Evolutionary conservation across 23 tunicate genomes (phyloP).

Genomic region (Oikopleura albicans): DNA sequence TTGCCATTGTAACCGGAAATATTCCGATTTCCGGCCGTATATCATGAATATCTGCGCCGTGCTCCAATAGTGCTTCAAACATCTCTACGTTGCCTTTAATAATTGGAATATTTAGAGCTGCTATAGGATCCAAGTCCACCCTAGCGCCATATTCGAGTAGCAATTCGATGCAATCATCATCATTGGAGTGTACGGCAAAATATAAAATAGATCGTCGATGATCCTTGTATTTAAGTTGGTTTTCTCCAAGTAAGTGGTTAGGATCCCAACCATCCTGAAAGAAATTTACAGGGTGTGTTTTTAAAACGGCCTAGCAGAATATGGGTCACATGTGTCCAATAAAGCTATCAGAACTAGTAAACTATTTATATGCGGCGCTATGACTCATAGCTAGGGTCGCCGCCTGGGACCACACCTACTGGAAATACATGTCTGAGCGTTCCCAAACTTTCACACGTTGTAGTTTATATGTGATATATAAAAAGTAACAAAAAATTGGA

Average conservation of each 20-base stretch:
- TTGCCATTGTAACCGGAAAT: background rate
- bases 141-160: background rate
- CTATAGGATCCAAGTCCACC: constrained; percentile 2
- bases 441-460: too few species aligned
- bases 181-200: background rate
- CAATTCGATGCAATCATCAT: background rate
- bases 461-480: too few species aligned
- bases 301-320: too few species aligned
- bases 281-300: too few species aligned
- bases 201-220: background rate
- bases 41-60: constrained; percentile 1
- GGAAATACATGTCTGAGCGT: too few species aligned
- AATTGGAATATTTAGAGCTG: background rate
- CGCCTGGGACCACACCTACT: too few species aligned
- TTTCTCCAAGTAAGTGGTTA: background rate
- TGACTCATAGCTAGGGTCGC: too few species aligned
- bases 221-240: background rate
- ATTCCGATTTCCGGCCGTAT: background rate
- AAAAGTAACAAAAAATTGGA: too few species aligned
- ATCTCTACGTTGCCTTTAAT: background rate
- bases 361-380: too few species aligned
- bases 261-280: constrained; percentile 9
- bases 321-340: too few species aligned
- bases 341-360: too few species aligned
- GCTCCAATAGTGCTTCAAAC: background rate